These are phyloP conservation scores for Argyrosomus japonicus DNA, from an alignment of 2,113 vertebrate genomes.

Conservation along the genomic window DNA sequence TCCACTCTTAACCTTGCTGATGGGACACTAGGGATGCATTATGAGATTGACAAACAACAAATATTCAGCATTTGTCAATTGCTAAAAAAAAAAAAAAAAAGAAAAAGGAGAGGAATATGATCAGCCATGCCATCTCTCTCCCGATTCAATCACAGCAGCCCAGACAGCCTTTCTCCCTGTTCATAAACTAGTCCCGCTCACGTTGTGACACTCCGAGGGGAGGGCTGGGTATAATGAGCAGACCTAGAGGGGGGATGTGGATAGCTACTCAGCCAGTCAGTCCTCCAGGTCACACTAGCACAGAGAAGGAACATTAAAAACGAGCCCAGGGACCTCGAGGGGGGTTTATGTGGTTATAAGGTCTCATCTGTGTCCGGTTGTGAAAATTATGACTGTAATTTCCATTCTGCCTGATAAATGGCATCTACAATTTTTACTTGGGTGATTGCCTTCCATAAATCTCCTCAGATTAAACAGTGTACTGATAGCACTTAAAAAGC, in stretches of 20 bases:
- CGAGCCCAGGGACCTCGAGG: constrained; percentile 61
- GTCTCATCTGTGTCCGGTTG: constrained; percentile 80
- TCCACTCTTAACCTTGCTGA: constrained; percentile 45
- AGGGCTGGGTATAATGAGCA: constrained; percentile 79
- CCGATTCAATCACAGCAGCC: constrained; percentile 82
- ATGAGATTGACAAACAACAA: constrained; percentile 41
- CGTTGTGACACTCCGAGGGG: constrained; percentile 75
- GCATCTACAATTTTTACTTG: constrained; percentile 82
- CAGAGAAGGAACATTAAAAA: constrained; percentile 77
- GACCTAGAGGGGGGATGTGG: constrained; percentile 72
- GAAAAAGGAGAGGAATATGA: constrained; percentile 46
- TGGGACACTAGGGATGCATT: constrained; percentile 41
- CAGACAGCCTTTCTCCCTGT: constrained; percentile 73
- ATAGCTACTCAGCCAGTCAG: constrained; percentile 76
- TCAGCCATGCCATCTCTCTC: constrained; percentile 66
- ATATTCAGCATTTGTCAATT: constrained; percentile 52
- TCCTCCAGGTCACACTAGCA: constrained; percentile 74
- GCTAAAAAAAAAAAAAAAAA: constrained; percentile 69
- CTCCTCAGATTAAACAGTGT: constrained; percentile 78
- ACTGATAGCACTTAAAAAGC: constrained; percentile 81
- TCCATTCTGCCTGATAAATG: constrained; percentile 86
- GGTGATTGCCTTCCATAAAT: constrained; percentile 87
- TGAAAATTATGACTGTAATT: constrained; percentile 90
- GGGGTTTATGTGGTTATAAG: constrained; percentile 82
- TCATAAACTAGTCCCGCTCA: constrained; percentile 86